Base-by-base conservation (phyloP, 2,797 vertebrate species). In the Bucorvus abyssinicus region DNA sequence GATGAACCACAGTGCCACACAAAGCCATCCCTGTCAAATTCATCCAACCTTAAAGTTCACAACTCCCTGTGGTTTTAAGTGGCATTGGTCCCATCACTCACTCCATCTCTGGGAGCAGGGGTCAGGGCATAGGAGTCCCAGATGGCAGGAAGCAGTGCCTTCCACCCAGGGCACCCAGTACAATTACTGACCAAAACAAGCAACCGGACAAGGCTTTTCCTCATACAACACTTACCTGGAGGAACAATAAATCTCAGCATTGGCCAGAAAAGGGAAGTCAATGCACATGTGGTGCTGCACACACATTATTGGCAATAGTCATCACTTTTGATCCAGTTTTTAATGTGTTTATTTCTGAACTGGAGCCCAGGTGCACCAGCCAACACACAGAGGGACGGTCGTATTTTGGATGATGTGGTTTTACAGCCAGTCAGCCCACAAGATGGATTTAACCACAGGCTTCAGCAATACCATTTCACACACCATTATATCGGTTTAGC, bases 401-500 rank as follows among this genome's bases (percentile, higher is more conserved):
- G n/a, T 88, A 52, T 82, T 93, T 94, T 57, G 90, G 67, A 83
- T 4, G 4, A 73, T 71, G 61, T 3, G 4, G 63, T 79, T 93
- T 91, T 94, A 83, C 60, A 81, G 70, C 68, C 74, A 89, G 94
- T 76, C 76, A 85, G 77, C 65, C 93, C 67, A 93, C 82, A 81
- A 87, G 86, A 87, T 86, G 68, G 87, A 87, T 79, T 93, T 91
- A 91, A 89, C 91, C 84, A 76, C 2, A 0, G 86, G 82, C 70
- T 94, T 95, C 91, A 95, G 95, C 95, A 97, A 94, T 85, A 89
- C 90, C 76, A 87, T 94, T 96, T 97, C 97, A 89, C 96, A 93
- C 63, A 93, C 84, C 53, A 75, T 97, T 97, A 96, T 96, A 97
- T 95, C 52, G 67, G 89, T 93, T 83, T 94, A 95, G 94, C 71